Evolutionary conservation across 2,113 vertebrate species (phyloP), one percentile per base, ranked within the genome.

Genomic region (Rhodinocichla rosea): DNA sequence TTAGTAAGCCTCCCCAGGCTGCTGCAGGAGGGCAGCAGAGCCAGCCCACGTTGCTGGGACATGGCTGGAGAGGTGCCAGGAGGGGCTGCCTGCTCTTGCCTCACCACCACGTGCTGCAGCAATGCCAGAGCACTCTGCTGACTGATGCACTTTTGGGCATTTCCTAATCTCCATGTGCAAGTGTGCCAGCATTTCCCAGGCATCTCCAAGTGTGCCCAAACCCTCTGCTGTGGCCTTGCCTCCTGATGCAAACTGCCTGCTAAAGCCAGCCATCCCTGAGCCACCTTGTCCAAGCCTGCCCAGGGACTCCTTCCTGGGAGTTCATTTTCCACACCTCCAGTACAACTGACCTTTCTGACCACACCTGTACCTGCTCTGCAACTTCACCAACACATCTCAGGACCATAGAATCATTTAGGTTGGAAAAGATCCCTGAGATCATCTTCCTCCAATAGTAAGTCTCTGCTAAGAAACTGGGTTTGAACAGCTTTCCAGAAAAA

Each of bases 171-270:
- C 56, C 19, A 4, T 1, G 4, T 28, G 81, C 50, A 78, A 24
- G 33, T 2, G 3, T 7, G 30, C 42, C 69, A 77, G 45, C 6
- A 0, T 6, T 33, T 53, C 77, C 55, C 55, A 5, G 33, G 7
- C 5, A 0, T 23, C 24, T 28, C 53, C 10, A 9, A 40, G 24
- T 1, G 0, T 7, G 40, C 40, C 32, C 15, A n/a, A 37, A 68
- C 8, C 59, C 45, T 70, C 11, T 45, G 56, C 55, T 2, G 0
- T 6, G 56, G 70, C 86, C 74, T 79, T 18, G 3, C 23, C 67
- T 37, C 69, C 64, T 32, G 45, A 39, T 15, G 40, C 64, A 39
- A 89, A 12, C 11, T 37, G 45, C 49, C 73, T n/a, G 17, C 59
- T 45, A 2, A 60, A 49, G n/a, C 17, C 78, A 49, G 37, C 35